Conservation (phyloP, 2,888 invertebrate genomes). For the Rhamnusium bicolor region DNA sequence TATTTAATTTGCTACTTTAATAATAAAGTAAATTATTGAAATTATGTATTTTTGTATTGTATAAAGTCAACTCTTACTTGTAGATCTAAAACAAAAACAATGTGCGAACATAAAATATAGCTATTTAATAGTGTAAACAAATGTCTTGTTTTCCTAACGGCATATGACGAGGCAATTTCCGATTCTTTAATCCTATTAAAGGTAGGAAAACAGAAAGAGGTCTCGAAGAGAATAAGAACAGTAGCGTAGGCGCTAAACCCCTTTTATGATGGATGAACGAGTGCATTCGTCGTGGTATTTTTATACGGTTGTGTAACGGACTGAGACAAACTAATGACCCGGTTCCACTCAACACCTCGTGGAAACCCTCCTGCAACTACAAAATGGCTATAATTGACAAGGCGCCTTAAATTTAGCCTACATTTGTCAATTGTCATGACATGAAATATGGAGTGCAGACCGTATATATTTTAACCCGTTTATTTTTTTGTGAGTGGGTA, state of each 20-base stretch:
- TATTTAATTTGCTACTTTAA: too few relatives aligned
- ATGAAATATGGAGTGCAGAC: background rate
- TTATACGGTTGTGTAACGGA: slow-evolving; percentile 51
- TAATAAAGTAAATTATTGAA: too few relatives aligned
- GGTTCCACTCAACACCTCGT: slow-evolving; percentile 39
- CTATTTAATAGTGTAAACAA: background rate
- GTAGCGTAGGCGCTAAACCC: slow-evolving; percentile 25
- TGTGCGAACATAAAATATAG: background rate
- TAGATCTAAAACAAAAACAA: background rate
- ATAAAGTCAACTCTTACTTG: too few relatives aligned
- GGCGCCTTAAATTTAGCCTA: slow-evolving; percentile 27
- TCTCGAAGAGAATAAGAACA: background rate
- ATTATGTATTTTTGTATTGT: too few relatives aligned
- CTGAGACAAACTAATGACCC: slow-evolving; percentile 50
- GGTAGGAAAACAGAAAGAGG: background rate
- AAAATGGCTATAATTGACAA: slow-evolving; percentile 21
- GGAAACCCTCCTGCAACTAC: slow-evolving; percentile 4
- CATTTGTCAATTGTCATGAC: slow-evolving; percentile 18
- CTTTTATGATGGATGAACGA: slow-evolving; percentile 40
- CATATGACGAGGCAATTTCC: background rate
- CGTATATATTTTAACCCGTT: background rate
- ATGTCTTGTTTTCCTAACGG: background rate
- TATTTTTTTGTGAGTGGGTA: slow-evolving; percentile 2
- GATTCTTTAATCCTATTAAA: background rate
- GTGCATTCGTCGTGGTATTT: slow-evolving; percentile 52